Percentiles rank a stretch among this genome's conserved stretches.
Conservation (phyloP, 2,888 invertebrate genomes). For the Melieria omissa region DNA sequence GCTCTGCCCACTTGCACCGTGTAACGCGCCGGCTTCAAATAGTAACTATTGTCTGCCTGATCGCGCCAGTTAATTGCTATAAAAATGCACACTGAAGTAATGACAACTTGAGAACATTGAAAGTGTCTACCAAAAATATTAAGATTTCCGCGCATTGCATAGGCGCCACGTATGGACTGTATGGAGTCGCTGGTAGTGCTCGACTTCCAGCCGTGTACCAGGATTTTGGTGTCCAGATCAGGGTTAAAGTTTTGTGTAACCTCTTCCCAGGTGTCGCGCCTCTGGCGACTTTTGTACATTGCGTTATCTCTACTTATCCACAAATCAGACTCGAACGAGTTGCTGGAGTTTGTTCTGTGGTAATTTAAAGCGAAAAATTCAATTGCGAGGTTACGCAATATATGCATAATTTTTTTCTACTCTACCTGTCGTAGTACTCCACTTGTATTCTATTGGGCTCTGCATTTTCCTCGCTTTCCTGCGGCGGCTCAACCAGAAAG, state of each 20-base stretch:
- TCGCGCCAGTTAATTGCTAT: conserved; percentile 63
- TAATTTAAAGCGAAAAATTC: not conserved
- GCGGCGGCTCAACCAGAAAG: conserved; percentile 61
- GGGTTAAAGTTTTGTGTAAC: conserved; percentile 63
- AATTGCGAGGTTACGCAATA: not conserved
- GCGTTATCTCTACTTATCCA: too few species aligned
- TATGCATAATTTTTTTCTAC: not conserved
- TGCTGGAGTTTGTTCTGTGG: conserved; percentile 1
- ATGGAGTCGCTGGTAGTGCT: conserved; percentile 64
- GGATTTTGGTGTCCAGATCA: conserved; percentile 62
- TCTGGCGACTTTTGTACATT: conserved; percentile 46
- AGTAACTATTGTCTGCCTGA: conserved; percentile 64
- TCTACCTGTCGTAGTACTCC: conserved; percentile 60
- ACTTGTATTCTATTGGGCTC: conserved; percentile 56
- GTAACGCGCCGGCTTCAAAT: conserved; percentile 61
- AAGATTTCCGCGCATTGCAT: conserved; percentile 57
- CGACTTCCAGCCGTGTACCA: conserved; percentile 66
- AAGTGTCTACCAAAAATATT: conserved; percentile 54
- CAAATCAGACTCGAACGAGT: not conserved
- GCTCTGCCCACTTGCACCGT: conserved; percentile 64
- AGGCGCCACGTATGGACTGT: conserved; percentile 63
- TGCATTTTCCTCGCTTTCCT: conserved; percentile 51
- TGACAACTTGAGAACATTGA: not conserved
- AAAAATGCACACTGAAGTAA: not conserved
- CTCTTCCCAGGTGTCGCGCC: conserved; percentile 63